phyloP scores from a whole-genome alignment of 2,797 vertebrate genomes.

The Neosilurus hyrtlii region DNA sequence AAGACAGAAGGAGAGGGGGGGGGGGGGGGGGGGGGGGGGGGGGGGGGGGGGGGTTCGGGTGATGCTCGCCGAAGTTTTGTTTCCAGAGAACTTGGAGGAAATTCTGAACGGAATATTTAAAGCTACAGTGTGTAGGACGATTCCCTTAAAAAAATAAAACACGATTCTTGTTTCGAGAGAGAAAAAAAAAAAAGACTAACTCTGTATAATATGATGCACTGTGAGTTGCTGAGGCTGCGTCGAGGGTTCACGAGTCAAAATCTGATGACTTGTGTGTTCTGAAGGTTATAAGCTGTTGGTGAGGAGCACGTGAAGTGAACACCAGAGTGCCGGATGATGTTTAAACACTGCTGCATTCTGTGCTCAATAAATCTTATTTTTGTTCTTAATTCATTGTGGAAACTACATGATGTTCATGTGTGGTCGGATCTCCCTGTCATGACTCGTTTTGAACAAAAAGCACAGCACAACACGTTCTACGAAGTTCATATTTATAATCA shows the following conservation, averaged over 20 bases:
- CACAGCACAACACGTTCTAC: neutral
- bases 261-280: neutral
- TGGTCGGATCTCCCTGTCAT: neutral
- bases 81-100: neutral
- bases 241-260: neutral
- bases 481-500: neutral
- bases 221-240: neutral
- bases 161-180: neutral
- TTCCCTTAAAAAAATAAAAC: slow-evolving; percentile 9
- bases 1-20: neutral
- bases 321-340: neutral
- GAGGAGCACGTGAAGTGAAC: no score
- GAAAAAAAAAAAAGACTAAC: neutral
- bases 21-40: neutral
- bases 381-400: neutral
- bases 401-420: neutral
- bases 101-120: neutral
- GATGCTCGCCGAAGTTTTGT: neutral
- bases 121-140: slow-evolving; percentile 7
- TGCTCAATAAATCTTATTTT: neutral
- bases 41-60: neutral
- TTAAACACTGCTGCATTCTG: neutral
- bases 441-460: neutral
- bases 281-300: neutral
- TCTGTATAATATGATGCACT: neutral